Base-by-base conservation (phyloP, 1,140 invertebrate genomes). In the Sminthurides bifidus region DNA sequence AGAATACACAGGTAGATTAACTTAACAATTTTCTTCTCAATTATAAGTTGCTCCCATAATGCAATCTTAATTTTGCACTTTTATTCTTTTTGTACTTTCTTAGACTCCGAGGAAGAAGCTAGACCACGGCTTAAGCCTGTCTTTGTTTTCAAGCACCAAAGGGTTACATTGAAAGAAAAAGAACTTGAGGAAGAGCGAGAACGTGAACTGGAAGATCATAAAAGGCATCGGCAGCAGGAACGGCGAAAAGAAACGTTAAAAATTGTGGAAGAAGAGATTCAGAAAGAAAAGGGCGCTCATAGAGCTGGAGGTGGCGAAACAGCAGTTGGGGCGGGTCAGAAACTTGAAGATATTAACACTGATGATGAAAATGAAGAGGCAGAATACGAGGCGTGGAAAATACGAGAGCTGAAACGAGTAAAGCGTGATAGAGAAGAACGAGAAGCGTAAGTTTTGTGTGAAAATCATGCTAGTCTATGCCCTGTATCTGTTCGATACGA, bases 301-400 rank as follows among this genome's bases (percentile, higher is more conserved):
- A 78, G 75, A 8, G 76, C 74, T 2, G 76, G 74, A 1, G 76
- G 75, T 44, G 81, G 64, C 23, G 53, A 44, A 1, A 54, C 44
- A 4, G 15, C 33, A 17, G 38, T 41, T 8, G 57, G 54, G 2
- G 41, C 46, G 2, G 8, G n/a, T 3, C 81, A 58, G 12, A 68
- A 74, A 48, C 75, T 93, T n/a, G 81, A 87, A 63, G 87, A 91
- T 67, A 83, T 98, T 1, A 84, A 85, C 67, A 97, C 94, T 0
- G 95, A 96, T 69, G 95, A 98, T 73, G 96, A 98, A 69, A 93
- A 95, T 71, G 81, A 83, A 66, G 95, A 98, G 71, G 80, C 94
- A 5, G 92, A 93, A 66, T 99, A 97, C 69, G 95, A 98, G 72
- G 79, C 85, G 0, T 99, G 95, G 95, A 98, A 98, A 73, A 67